Evolutionary conservation across 1,140 invertebrate genomes (phyloP).

Genomic region (Drosophila suzukii): DNA sequence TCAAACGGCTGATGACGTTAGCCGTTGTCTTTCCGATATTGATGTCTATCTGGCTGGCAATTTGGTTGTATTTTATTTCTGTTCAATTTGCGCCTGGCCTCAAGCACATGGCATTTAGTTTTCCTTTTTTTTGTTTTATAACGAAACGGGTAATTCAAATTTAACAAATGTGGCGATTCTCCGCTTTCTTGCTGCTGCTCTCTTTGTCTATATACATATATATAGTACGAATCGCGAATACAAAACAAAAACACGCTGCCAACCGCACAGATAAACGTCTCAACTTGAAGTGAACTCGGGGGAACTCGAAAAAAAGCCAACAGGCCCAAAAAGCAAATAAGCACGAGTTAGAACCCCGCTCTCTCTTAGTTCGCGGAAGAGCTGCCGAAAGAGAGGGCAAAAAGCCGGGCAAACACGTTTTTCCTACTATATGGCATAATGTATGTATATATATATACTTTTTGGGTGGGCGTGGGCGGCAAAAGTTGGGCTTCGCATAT

Average conservation of each 20-base stretch:
- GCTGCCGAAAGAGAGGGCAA: constrained; percentile 12
- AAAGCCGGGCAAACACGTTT: constrained; percentile 50
- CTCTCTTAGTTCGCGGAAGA: constrained; percentile 7
- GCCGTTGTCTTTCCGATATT: constrained; percentile 34
- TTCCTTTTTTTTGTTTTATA: constrained; percentile 5
- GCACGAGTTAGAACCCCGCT: constrained; percentile 67
- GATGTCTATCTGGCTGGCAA: constrained; percentile 44
- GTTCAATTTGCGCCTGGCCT: constrained; percentile 59
- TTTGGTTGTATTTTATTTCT: constrained; percentile 37
- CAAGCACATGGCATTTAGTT: constrained; percentile 61
- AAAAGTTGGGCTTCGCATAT: constrained; percentile 23
- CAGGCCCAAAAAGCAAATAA: constrained; percentile 54
- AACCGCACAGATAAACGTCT: constrained; percentile 81
- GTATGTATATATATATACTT: constrained; percentile 19
- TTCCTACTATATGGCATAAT: constrained; percentile 3
- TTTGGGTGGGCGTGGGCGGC: constrained; percentile 40
- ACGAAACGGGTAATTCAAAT: constrained; percentile 75
- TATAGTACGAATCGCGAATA: constrained; percentile 48
- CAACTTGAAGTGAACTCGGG: constrained; percentile 79
- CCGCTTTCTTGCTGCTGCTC: constrained; percentile 35
- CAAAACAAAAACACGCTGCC: constrained; percentile 50
- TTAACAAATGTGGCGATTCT: constrained; percentile 55
- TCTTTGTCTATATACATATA: constrained; percentile 46
- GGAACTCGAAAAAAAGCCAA: constrained; percentile 38
- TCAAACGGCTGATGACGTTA: constrained; percentile 73